Conservation (phyloP, 92 coral and sea anemone species). For the Meandrina meandrites region DNA sequence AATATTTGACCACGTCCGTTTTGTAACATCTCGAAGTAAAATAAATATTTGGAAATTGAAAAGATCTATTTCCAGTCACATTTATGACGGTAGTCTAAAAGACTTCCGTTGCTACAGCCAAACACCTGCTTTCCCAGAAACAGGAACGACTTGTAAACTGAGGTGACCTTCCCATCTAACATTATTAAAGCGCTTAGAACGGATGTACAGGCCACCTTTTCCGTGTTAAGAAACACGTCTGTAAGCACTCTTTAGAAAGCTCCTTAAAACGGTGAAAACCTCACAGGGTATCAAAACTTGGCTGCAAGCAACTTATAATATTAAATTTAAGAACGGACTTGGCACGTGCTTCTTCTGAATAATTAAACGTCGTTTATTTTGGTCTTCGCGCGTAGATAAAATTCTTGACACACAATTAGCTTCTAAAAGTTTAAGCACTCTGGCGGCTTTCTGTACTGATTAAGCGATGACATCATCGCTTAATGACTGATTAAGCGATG, state of each 20-base stretch:
- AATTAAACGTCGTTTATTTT: not conserved
- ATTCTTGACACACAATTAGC: not conserved
- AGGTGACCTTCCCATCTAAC: not conserved
- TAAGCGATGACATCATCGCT: too few species aligned
- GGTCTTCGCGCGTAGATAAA: not conserved
- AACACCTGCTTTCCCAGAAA: not conserved
- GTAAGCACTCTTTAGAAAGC: not conserved
- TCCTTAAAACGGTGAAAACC: not conserved
- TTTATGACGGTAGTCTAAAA: not conserved
- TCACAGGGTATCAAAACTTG: not conserved
- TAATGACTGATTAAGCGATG: too few species aligned
- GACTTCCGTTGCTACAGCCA: not conserved
- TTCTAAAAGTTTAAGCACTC: not conserved
- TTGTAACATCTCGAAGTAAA: not conserved
- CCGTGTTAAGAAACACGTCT: not conserved
- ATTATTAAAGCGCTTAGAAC: too few species aligned
- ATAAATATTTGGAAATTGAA: not conserved
- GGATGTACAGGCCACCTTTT: not conserved
- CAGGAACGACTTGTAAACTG: not conserved
- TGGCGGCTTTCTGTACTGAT: too few species aligned
- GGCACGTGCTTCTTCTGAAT: not conserved
- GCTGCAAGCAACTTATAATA: not conserved
- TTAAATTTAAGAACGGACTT: not conserved
- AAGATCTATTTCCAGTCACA: not conserved
- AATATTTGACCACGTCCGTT: not conserved